Conservation (phyloP, 2,797 vertebrate species). For the Semaprochilodus insignis region DNA sequence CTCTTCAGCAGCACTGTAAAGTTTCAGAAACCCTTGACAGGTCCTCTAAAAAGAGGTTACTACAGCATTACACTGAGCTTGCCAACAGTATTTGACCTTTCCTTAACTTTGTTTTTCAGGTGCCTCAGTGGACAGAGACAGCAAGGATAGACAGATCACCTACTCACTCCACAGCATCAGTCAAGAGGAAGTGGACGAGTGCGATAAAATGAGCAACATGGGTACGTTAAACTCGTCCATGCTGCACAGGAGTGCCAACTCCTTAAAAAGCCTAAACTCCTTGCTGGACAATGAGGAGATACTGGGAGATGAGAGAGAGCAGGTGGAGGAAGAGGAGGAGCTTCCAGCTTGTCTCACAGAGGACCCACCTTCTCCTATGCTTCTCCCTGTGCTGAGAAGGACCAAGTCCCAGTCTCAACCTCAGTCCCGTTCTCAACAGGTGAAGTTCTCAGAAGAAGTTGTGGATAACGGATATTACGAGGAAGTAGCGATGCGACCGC, state of each 20-base stretch:
- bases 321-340: conserved; percentile 55
- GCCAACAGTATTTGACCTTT: conserved; percentile 5
- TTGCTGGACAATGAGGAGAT: conserved; percentile 79
- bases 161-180: conserved; percentile 87
- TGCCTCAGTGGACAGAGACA: conserved; percentile 89
- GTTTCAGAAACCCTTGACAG: background rate
- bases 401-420: conserved; percentile 92
- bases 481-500: conserved; percentile 81
- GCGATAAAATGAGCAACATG: conserved; percentile 97
- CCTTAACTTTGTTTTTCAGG: conserved; percentile 71
- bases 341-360: conserved; percentile 71
- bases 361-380: conserved; percentile 77
- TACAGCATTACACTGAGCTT: background rate
- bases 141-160: conserved; percentile 81
- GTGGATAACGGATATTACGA: conserved; percentile 89
- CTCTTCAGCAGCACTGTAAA: background rate
- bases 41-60: background rate
- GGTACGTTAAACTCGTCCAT: conserved; percentile 95
- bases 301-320: conserved; percentile 65
- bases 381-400: conserved; percentile 87
- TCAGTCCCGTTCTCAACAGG: conserved; percentile 90
- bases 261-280: conserved; percentile 86
- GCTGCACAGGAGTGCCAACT: conserved; percentile 89
- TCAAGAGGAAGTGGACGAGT: conserved; percentile 83
- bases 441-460: conserved; percentile 95